A percentile compares a stretch with the other conserved stretches of the same genome.
Conservation (phyloP, 2,113 vertebrate genomes). For the Lampris megalopsis region DNA sequence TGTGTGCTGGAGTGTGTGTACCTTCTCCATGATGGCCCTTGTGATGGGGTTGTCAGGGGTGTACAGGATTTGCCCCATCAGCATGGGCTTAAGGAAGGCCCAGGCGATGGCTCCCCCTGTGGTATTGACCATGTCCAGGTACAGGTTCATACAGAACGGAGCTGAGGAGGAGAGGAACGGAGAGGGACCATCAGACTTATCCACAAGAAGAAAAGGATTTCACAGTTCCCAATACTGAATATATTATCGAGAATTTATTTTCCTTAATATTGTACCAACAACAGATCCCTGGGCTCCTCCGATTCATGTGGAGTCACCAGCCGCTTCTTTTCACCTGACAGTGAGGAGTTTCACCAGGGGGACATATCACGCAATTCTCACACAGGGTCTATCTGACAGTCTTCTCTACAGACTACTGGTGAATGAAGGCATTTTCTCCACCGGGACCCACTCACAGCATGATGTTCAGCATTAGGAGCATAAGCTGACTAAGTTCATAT, state of each 20-base stretch:
- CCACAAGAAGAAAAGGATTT: neutral
- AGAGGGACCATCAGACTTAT: neutral
- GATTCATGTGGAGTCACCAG: no score
- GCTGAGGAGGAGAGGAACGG: slow-evolving; percentile 74
- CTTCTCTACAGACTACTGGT: no score
- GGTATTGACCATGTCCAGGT: slow-evolving; percentile 93
- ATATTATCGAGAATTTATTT: neutral
- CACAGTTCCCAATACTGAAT: neutral
- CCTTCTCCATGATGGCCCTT: slow-evolving; percentile 90
- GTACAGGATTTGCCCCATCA: slow-evolving; percentile 92
- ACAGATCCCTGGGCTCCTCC: neutral
- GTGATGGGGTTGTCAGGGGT: slow-evolving; percentile 88
- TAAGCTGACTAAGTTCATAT: no score
- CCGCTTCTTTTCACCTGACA: no score
- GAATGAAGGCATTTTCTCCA: no score
- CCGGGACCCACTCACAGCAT: no score
- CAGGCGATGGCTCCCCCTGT: slow-evolving; percentile 92
- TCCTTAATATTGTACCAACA: neutral
- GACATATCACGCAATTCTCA: no score
- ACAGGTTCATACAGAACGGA: slow-evolving; percentile 90
- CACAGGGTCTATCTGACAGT: no score
- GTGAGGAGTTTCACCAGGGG: no score
- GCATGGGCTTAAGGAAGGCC: slow-evolving; percentile 96
- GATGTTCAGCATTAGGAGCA: no score
- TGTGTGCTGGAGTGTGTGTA: slow-evolving; percentile 51